Base-by-base conservation (phyloP, 1,140 invertebrate species). In the Saccostrea glomerata region DNA sequence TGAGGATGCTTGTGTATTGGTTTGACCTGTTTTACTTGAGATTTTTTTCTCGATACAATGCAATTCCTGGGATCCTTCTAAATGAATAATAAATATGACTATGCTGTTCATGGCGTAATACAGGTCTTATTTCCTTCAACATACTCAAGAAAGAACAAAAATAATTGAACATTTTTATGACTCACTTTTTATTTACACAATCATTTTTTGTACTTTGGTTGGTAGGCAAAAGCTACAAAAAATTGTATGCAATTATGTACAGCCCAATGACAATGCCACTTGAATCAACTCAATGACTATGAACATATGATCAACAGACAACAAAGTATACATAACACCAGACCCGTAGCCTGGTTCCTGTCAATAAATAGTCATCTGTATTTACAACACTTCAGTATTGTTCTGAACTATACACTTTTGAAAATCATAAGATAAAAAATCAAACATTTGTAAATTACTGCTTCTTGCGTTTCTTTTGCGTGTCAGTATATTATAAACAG, bases 201-300 rank as follows among this genome's bases (percentile, higher is more conserved):
- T 77, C 70, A 77, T 77, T 77, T 47, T 77, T 77, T 77, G 70
- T 77, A 77, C 70, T 77, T 77, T 77, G 70, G 70, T 77, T 77
- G 70, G 70, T 77, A 77, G 70, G 70, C 70, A 77, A 77, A 77
- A 77, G 70, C 70, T 77, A 77, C 70, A 77, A 77, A 77, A 47
- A 77, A 77, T 36, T 77, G 70, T 36, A 77, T 36, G 70, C 70
- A 77, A 25, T 77, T 77, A 77, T 77, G 25, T 77, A 77, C 70
- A 77, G 70, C 70, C 70, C 70, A 77, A 77, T 77, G 70, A 77
- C 70, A 77, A 30, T 77, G 70, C 70, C 70, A 77, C 70, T 77
- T 77, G 70, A 77, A 77, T 77, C 70, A 77, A 30, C 23, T 77
- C 23, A 36, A 77, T 36, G 70, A 77, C 70, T 36, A 77, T 77